A percentile compares a stretch with the other conserved stretches of the same genome.
Evolutionary conservation across 2,888 invertebrate species (phyloP).

Genomic region (Sesia apiformis): DNA sequence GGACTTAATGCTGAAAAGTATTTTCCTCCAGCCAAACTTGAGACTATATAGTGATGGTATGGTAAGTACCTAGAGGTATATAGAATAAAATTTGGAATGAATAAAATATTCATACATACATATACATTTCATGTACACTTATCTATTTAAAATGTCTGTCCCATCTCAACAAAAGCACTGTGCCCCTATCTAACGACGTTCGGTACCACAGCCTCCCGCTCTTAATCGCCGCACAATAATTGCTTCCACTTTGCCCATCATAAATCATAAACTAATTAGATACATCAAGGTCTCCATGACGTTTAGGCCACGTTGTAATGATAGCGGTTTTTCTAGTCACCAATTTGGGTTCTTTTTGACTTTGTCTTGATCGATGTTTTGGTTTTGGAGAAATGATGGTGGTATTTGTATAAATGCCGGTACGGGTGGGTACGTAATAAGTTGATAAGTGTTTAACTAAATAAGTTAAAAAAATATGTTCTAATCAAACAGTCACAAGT

Average conservation of each 20-base stretch:
- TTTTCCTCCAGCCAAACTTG: too few relatives aligned
- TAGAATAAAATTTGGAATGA: too few relatives aligned
- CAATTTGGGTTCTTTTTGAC: constrained; percentile 7
- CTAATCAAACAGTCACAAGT: background rate
- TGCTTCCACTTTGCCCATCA: constrained; percentile 36
- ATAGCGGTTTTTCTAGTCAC: constrained; percentile 21
- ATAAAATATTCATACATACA: too few relatives aligned
- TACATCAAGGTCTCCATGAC: constrained; percentile 28
- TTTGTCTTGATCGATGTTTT: constrained; percentile 14
- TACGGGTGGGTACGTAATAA: background rate
- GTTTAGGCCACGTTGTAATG: constrained; percentile 19
- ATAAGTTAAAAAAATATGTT: background rate
- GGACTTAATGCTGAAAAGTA: too few relatives aligned
- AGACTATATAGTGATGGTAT: too few relatives aligned
- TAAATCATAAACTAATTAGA: constrained; percentile 51
- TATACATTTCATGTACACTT: too few relatives aligned
- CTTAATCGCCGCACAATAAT: constrained; percentile 32
- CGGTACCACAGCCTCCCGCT: background rate
- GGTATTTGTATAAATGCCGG: background rate
- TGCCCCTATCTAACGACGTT: too few relatives aligned
- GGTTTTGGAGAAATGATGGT: constrained; percentile 7
- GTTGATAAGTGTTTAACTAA: background rate
- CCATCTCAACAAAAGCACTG: too few relatives aligned
- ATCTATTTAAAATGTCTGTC: too few relatives aligned
- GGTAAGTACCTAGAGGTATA: too few relatives aligned